Conservation (phyloP, 2,113 vertebrate genomes). For the Istiophorus platypterus region DNA sequence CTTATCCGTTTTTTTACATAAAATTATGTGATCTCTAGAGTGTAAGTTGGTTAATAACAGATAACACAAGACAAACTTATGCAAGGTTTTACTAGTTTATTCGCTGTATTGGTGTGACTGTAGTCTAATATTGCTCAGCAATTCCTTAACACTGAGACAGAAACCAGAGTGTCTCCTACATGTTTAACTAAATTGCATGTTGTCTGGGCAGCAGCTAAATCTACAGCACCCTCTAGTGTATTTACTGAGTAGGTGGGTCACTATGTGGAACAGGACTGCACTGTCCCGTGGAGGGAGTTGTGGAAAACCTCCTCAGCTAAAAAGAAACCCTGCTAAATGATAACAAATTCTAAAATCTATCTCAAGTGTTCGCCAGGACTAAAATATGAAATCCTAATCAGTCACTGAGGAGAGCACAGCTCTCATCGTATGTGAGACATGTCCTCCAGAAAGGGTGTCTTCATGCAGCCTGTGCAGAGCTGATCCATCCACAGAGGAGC, state of each 20-base stretch:
- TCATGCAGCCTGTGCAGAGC: slow-evolving; percentile 89
- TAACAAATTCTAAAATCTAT: slow-evolving; percentile 8
- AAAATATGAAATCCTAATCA: slow-evolving; percentile 32
- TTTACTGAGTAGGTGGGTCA: slow-evolving; percentile 11
- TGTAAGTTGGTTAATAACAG: not conserved
- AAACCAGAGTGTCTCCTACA: not conserved
- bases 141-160: slow-evolving; percentile 4
- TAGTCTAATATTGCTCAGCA: slow-evolving; percentile 12
- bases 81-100: slow-evolving; percentile 41
- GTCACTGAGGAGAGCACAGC: slow-evolving; percentile 34
- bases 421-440: slow-evolving; percentile 88
- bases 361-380: slow-evolving; percentile 43
- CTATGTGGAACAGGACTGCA: not conserved
- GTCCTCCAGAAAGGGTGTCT: slow-evolving; percentile 86
- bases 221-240: slow-evolving; percentile 59
- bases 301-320: slow-evolving; percentile 10
- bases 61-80: slow-evolving; percentile 12
- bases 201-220: slow-evolving; percentile 14
- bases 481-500: slow-evolving; percentile 91
- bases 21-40: not conserved
- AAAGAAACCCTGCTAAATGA: slow-evolving; percentile 22
- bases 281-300: not conserved
- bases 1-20: not conserved
- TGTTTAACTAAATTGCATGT: not conserved
- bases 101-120: slow-evolving; percentile 47